A percentile compares a stretch with the other conserved stretches of the same genome.
Conservation (phyloP, 2,113 vertebrate species). For the Psittacula cyanocephala region DNA sequence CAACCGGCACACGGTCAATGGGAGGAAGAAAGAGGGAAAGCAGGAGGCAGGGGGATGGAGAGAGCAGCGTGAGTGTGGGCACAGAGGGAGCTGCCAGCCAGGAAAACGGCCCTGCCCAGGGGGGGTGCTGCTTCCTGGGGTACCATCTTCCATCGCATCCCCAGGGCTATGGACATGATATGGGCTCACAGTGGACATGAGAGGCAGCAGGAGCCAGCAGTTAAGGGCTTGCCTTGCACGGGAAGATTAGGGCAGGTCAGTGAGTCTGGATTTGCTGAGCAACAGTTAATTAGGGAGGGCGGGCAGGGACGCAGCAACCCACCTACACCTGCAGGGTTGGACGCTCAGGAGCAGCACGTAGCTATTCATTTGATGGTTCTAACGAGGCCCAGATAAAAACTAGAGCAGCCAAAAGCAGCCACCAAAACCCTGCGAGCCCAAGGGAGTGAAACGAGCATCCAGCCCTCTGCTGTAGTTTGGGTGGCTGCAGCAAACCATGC, state of each 20-base stretch:
- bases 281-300: slow-evolving; percentile 39
- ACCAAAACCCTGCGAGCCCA: background rate
- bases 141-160: fast-evolving
- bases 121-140: background rate
- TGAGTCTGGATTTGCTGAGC: slow-evolving; percentile 26
- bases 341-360: background rate
- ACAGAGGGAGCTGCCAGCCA: background rate
- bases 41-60: background rate
- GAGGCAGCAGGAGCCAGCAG: background rate
- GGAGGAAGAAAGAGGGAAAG: slow-evolving; percentile 52
- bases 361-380: slow-evolving; percentile 25
- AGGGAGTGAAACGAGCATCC: background rate
- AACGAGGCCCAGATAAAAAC: slow-evolving; percentile 28
- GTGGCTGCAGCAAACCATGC: background rate
- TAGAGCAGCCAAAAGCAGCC: background rate
- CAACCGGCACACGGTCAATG: background rate
- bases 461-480: background rate
- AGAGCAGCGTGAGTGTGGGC: fast-evolving
- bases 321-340: slow-evolving; percentile 42
- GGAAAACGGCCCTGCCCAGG: background rate
- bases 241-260: slow-evolving; percentile 41
- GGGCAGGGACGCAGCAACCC: slow-evolving; percentile 21
- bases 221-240: background rate
- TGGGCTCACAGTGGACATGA: background rate
- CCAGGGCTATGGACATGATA: background rate